Evolutionary conservation across 2,888 invertebrate species (phyloP), one percentile per base, ranked within the genome.

Genomic region (Spodoptera littoralis): DNA sequence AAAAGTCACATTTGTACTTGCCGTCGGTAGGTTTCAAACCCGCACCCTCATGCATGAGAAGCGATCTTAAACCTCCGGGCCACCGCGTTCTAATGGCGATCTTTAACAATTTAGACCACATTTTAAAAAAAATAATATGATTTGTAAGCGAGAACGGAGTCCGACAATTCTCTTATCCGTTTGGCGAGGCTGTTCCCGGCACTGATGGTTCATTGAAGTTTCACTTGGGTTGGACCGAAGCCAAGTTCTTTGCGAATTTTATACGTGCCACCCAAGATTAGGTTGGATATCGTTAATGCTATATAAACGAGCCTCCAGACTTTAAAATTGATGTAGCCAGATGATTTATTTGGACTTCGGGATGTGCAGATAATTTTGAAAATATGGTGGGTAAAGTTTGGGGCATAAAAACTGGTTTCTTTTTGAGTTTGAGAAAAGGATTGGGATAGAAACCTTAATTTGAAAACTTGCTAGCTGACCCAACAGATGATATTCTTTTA

Each of bases 181-280:
- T 71, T 63, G 70, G 72, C 70, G 56, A 27, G 51, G 46, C 30
- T 61, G 52, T 67, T 66, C 59, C 49, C 72, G 67, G 59, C 58
- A 50, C 67, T 65, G 77, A 81, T 73, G 81, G 82, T 80, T 87
- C 89, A 85, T 88, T 83, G 84, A 81, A 80, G 83, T 88, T 89
- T 89, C 88, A 87, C 86, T 89, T 77, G 78, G 73, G 68, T 82
- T 88, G 89, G 88, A 86, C 62, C 50, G 36, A 54, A 46, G 89
- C 88, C 88, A 90, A 88, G 76, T 80, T 69, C 50, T 68, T 56
- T 61, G 70, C 66, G 74, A 79, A 77, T 86, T 83, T 83, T 82
- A 80, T 84, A 79, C 80, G 62, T 63, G 60, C 60, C 54, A 64
- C 60, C 61, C 65, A 67, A 72, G 67, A 62, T 58, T 61, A 56